These are phyloP conservation scores for Pterois miles DNA, from an alignment of 2,797 vertebrate genomes.

Conservation along the genomic window DNA sequence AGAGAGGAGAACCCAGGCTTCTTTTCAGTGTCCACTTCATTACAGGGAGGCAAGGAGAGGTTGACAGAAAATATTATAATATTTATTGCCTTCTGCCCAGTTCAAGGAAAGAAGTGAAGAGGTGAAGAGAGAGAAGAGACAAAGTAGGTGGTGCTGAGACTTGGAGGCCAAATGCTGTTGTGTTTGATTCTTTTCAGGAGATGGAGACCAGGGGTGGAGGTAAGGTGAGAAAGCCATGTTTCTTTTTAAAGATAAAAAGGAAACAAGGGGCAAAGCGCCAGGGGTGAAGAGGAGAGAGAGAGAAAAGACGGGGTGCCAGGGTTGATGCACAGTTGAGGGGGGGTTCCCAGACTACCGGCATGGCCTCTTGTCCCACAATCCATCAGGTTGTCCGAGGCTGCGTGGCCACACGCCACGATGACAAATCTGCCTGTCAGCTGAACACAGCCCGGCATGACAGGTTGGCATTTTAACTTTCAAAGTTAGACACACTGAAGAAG, in stretches of 20 bases:
- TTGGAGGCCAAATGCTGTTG: background rate
- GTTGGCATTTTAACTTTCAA: slow-evolving; percentile 75
- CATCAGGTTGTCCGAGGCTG: slow-evolving; percentile 70
- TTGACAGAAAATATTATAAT: background rate
- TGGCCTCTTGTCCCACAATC: slow-evolving; percentile 70
- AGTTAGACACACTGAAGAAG: slow-evolving; percentile 26
- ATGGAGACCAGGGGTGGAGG: background rate
- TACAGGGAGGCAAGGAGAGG: background rate
- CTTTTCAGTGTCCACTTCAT: background rate
- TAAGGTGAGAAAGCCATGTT: background rate
- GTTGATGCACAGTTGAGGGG: too few relatives aligned
- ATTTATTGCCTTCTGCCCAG: background rate
- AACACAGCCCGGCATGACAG: slow-evolving; percentile 55
- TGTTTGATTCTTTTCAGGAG: background rate
- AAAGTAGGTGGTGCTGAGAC: background rate
- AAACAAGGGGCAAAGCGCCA: background rate
- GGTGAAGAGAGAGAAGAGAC: background rate
- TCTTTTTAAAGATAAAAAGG: background rate
- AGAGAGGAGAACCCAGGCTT: background rate
- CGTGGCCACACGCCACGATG: slow-evolving; percentile 58
- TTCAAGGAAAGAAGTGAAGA: background rate
- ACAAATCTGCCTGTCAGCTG: slow-evolving; percentile 77
- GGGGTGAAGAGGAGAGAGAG: background rate
- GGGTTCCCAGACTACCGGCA: slow-evolving; percentile 14
- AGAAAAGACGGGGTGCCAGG: background rate